phyloP scores from a whole-genome alignment of 1,140 invertebrate species.

The Oedothorax gibbosus region DNA sequence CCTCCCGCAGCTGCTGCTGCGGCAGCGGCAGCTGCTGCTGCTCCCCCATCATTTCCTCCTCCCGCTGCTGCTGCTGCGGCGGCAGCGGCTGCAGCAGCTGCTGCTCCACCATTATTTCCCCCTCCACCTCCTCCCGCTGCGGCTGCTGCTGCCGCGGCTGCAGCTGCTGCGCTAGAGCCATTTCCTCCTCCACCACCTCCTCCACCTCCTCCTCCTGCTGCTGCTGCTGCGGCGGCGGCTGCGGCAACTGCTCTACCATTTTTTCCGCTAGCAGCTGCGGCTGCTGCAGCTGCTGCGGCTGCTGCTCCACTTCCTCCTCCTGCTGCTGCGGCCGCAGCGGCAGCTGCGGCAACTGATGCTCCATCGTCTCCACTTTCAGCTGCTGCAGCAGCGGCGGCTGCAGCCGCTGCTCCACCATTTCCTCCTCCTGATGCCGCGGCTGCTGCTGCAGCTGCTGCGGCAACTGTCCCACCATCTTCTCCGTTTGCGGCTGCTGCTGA shows the following conservation, averaged over 20 bases:
- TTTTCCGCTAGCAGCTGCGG: background rate
- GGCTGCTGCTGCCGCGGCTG: background rate
- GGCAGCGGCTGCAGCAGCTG: background rate
- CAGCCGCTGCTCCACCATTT: background rate
- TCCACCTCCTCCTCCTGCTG: background rate
- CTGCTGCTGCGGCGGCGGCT: background rate
- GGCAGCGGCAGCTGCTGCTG: background rate
- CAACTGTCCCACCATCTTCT: background rate
- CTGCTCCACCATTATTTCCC: background rate
- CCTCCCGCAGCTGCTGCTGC: background rate
- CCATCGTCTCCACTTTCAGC: background rate
- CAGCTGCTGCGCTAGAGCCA: background rate
- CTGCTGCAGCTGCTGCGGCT: background rate
- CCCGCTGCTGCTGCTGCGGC: background rate
- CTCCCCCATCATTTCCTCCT: background rate
- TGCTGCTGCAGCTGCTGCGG: background rate
- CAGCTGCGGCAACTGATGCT: background rate
- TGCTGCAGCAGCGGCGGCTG: background rate
- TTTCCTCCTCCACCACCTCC: background rate
- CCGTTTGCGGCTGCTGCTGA: background rate
- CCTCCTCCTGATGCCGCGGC: background rate
- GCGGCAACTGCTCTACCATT: background rate
- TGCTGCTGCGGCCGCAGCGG: background rate
- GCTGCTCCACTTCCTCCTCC: background rate
- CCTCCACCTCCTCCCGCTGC: background rate